Percentiles rank a stretch among this genome's conserved stretches.
phyloP scores from a whole-genome alignment of 1,140 invertebrate species.

The Sinonovacula constricta region DNA sequence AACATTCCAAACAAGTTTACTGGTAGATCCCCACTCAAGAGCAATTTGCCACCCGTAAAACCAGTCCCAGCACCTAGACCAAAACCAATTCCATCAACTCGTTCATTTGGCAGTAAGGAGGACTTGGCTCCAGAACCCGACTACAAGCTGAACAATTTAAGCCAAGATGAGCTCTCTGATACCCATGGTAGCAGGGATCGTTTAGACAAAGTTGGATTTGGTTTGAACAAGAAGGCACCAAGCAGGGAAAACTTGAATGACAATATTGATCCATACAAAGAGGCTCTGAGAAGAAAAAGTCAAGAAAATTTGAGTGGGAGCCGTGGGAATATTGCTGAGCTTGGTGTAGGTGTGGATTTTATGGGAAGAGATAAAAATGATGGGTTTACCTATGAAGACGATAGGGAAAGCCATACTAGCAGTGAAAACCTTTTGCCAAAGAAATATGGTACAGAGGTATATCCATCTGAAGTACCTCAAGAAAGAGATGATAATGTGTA shows the following conservation, averaged over 20 bases:
- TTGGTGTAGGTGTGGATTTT: constrained; percentile 35
- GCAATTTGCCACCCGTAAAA: background rate
- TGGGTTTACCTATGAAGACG: background rate
- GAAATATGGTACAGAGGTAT: too few relatives aligned
- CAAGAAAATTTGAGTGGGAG: background rate
- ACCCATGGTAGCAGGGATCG: constrained; percentile 41
- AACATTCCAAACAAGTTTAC: constrained; percentile 35
- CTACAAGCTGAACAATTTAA: constrained; percentile 40
- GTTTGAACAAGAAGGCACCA: constrained; percentile 19
- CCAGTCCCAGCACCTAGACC: constrained; percentile 47
- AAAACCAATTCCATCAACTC: constrained; percentile 52
- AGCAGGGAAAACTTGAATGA: constrained; percentile 31
- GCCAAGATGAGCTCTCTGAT: constrained; percentile 26
- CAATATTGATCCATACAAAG: constrained; percentile 16
- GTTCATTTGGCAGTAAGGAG: constrained; percentile 51
- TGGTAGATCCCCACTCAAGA: constrained; percentile 6
- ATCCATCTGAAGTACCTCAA: background rate
- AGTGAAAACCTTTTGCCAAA: background rate
- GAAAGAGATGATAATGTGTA: constrained; percentile 19
- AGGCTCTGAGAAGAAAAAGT: constrained; percentile 1
- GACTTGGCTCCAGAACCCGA: constrained; percentile 6
- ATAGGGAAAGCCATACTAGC: background rate
- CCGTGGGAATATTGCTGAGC: background rate
- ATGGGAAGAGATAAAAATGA: constrained; percentile 1
- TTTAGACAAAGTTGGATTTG: constrained; percentile 51